Evolutionary conservation across 2,797 vertebrate genomes (phyloP), one percentile per base, ranked within the genome.

Genomic region (Yasuhikotakia modesta): DNA sequence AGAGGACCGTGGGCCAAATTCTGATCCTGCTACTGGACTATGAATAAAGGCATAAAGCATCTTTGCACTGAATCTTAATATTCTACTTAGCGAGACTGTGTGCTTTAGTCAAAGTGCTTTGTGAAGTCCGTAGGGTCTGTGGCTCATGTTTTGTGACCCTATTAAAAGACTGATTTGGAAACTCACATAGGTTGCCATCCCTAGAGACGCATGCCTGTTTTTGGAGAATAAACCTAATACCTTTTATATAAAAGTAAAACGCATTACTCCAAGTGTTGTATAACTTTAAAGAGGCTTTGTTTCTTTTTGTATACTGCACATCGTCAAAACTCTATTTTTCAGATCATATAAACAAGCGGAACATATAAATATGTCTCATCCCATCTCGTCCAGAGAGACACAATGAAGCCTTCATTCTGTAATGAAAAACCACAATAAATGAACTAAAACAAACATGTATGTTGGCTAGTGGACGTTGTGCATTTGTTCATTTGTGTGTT

Each of bases 281-380:
- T 91, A 90, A 91, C 88, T 89, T 91, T 85, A 72, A 86, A 90
- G 90, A 94, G 92, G 92, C 92, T 92, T 92, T 92, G 91, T 90
- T 93, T 93, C 92, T 89, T 92, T 86, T 88, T 92, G 89, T 92
- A 91, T 88, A 87, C 85, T 88, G 85, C 90, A 89, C 90, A 91
- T 86, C 89, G 89, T 86, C 89, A 86, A 84, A 81, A 48, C 87
- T 91, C 87, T 91, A 93, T 93, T 91, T 92, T 92, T 92, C 91
- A 91, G 91, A 86, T 84, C 79, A 84, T 85, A 87, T 85, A 85
- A 89, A 86, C 87, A 87, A 85, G 88, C 86, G 60, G 45, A 67
- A 68, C 70, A 63, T 80, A 65, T 53, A 85, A 63, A 72, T 39
- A 72, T 69, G 67, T 82, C 82, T 80, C 85, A 82, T 76, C 46